These are phyloP conservation scores for Lasaia peninsularis DNA, from an alignment of 1,140 invertebrate genomes.

Conservation along the genomic window DNA sequence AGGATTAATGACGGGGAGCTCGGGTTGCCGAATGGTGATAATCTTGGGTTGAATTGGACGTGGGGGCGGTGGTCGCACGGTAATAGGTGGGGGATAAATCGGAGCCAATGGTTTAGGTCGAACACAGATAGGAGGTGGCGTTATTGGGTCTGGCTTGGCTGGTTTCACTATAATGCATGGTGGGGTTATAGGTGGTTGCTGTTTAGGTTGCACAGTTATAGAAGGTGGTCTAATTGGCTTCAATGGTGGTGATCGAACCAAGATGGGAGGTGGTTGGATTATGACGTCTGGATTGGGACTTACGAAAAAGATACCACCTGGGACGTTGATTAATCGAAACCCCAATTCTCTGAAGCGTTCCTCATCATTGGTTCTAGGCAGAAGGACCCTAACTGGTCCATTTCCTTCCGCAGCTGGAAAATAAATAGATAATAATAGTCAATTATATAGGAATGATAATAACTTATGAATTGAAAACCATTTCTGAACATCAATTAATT, in stretches of 20 bases:
- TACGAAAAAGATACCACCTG: constrained; percentile 47
- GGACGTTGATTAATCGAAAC: constrained; percentile 39
- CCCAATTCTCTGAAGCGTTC: constrained; percentile 31
- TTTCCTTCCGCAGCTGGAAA: constrained; percentile 42
- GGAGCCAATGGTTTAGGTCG: constrained; percentile 30
- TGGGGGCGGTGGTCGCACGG: constrained; percentile 37
- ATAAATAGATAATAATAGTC: too few relatives aligned
- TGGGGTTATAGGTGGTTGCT: constrained; percentile 34
- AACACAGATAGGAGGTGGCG: constrained; percentile 41
- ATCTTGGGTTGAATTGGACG: constrained; percentile 37
- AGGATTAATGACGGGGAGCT: constrained; percentile 30
- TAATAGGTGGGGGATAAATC: constrained; percentile 38
- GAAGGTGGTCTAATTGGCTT: constrained; percentile 39
- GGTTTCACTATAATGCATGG: constrained; percentile 40
- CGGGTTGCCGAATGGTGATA: constrained; percentile 38
- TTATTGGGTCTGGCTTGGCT: constrained; percentile 30
- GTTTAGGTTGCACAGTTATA: constrained; percentile 39
- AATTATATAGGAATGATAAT: too few relatives aligned
- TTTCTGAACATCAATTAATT: too few relatives aligned
- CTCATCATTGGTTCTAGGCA: constrained; percentile 22
- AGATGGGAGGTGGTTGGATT: constrained; percentile 49
- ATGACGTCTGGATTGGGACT: constrained; percentile 37
- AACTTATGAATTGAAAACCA: too few relatives aligned
- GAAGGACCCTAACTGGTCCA: constrained; percentile 31
- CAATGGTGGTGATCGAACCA: constrained; percentile 36